Conservation (phyloP, 2,113 vertebrate species). For the Podocnemis expansa region DNA sequence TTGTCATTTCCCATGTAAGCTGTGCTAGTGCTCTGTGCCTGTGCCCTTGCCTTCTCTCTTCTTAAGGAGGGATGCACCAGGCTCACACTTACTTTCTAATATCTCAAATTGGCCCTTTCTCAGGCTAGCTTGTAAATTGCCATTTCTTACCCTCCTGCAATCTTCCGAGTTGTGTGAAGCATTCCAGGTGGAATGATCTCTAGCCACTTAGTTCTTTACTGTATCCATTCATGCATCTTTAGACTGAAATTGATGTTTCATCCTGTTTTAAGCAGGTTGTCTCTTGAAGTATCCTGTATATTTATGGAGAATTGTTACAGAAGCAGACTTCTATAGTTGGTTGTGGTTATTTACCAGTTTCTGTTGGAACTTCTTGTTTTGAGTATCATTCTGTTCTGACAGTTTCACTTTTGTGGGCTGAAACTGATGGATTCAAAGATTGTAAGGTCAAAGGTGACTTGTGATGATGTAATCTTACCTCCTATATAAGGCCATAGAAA, state of each 20-base stretch:
- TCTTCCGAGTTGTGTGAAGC: not conserved
- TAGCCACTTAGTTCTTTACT: not conserved
- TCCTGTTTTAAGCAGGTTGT: not conserved
- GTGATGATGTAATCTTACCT: not conserved
- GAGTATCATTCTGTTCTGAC: not conserved
- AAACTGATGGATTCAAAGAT: not conserved
- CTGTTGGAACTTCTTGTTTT: slow-evolving; percentile 43
- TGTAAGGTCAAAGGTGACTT: not conserved
- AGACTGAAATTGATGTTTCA: not conserved
- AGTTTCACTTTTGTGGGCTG: not conserved
- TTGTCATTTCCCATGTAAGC: not conserved
- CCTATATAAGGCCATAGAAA: not conserved
- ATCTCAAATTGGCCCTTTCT: not conserved
- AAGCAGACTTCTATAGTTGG: not conserved
- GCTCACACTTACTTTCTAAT: not conserved
- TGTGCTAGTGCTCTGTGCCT: not conserved
- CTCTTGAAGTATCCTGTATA: not conserved
- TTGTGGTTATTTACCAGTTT: slow-evolving; percentile 46
- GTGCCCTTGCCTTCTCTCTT: not conserved
- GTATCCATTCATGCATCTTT: not conserved
- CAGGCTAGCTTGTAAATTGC: not conserved
- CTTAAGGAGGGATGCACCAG: not conserved
- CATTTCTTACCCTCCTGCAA: not conserved
- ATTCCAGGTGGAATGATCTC: not conserved
- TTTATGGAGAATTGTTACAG: slow-evolving; percentile 9